Conservation (phyloP, 2,888 invertebrate genomes). For the Ypsolopha scabrella region DNA sequence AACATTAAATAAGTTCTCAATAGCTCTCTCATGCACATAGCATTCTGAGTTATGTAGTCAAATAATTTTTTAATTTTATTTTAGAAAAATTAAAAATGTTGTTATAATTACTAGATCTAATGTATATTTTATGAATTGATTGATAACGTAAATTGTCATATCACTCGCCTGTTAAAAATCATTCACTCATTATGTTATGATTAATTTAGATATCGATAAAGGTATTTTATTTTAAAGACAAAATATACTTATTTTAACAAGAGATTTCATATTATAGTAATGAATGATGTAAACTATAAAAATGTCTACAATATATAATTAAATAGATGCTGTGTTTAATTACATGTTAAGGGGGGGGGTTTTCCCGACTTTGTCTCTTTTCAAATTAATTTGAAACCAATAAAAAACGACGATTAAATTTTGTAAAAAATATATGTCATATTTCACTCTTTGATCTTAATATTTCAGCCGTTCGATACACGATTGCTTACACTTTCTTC, state of each 20-base stretch:
- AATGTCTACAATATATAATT: conserved; percentile 70
- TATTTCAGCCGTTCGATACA: no score
- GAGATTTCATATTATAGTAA: conserved; percentile 48
- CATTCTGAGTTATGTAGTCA: background rate
- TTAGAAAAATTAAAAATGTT: conserved; percentile 13
- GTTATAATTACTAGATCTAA: conserved; percentile 25
- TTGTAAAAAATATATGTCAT: no score
- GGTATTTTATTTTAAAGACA: conserved; percentile 21
- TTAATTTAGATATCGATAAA: conserved; percentile 36
- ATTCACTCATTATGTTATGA: conserved; percentile 26
- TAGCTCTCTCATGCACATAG: conserved; percentile 1
- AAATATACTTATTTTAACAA: conserved; percentile 42
- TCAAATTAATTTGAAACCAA: no score
- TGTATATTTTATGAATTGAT: conserved; percentile 31
- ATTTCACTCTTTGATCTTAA: no score
- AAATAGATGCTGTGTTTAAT: conserved; percentile 51
- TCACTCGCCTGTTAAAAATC: conserved; percentile 71
- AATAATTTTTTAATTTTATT: background rate
- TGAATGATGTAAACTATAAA: conserved; percentile 66
- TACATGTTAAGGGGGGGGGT: no score
- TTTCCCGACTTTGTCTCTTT: no score
- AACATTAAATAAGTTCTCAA: background rate
- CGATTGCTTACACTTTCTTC: no score
- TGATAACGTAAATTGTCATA: conserved; percentile 58
- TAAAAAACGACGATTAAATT: conserved; percentile 4